Evolutionary conservation across 2,113 vertebrate genomes (phyloP), one percentile per base, ranked within the genome.

Genomic region (Sceloporus tristichus): DNA sequence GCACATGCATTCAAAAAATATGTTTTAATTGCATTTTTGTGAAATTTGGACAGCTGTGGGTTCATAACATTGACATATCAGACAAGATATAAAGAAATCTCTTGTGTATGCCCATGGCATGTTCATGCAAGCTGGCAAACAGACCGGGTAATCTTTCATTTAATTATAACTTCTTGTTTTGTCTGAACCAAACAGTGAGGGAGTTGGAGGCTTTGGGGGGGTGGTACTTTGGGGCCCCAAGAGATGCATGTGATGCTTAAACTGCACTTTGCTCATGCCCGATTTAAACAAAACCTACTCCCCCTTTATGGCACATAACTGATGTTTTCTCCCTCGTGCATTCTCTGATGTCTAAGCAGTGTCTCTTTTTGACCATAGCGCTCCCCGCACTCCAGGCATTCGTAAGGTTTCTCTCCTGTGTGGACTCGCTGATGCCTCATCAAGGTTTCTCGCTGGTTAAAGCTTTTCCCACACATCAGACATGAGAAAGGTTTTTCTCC

Each of bases 381-480:
- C 27, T 87, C 53, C 48, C 48, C 66, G 3, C 66, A 40, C 9
- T 71, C 23, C 1, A 53, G 53, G 27, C 85, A 71, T 14, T 18
- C 21, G 1, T 87, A 79, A 0, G 85, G 66, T 29, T 65, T 81
- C 85, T 80, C 85, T 56, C 77, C 77, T 1, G 53, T n/a, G 10
- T 87, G 85, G 40, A 59, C 18, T 8, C 66, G 56, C 25, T 19
- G 68, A 3, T 87, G 85, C 10, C 25, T 80, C 66, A 80, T 18
- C 53, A 80, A 38, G 23, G 68, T 80, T 53, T 73, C 68, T 14
- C 85, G 56, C 18, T 80, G 77, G 40, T 40, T 80, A 19, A 87
- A 87, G 10, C 68, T 21, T 38, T 87, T 87, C 16, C n/a, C 53
- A 40, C 85, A 87, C 16, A 40, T 40, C 3, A 53, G n/a, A 40